These are phyloP conservation scores for Cephalopterus ornatus DNA, from an alignment of 2,113 vertebrate species.

Conservation along the genomic window DNA sequence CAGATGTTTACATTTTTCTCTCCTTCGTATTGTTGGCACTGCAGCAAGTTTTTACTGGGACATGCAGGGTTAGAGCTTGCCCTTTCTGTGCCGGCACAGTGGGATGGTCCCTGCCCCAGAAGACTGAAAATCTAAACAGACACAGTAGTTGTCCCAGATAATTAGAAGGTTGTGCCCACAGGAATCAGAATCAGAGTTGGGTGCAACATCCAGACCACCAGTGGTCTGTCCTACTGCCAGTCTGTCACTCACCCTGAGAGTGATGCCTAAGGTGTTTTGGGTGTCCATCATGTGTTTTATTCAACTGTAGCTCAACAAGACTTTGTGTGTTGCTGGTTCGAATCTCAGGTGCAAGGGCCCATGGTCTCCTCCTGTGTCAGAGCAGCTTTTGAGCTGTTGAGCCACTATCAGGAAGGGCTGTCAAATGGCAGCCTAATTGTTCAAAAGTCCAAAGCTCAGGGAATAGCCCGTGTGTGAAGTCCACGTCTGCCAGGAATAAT, in stretches of 20 bases:
- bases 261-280: not conserved
- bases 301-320: not conserved
- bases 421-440: not conserved
- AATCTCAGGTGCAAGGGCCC: not conserved
- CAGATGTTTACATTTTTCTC: not conserved
- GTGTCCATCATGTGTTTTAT: not conserved
- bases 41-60: not conserved
- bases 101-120: not conserved
- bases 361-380: fast-evolving
- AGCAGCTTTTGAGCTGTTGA: not conserved
- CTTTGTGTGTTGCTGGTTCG: not conserved
- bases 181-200: not conserved
- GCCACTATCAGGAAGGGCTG: fast-evolving
- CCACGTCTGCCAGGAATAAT: not conserved
- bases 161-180: not conserved
- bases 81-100: not conserved
- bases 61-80: not conserved
- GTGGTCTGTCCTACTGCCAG: not conserved
- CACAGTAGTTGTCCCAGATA: not conserved
- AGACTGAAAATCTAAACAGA: not conserved
- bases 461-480: not conserved
- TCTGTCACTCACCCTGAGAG: not conserved
- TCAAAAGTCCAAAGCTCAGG: not conserved
- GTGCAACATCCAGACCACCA: not conserved
- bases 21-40: not conserved